These are phyloP conservation scores for Grantiella picta DNA, from an alignment of 2,113 vertebrate species.

Conservation along the genomic window DNA sequence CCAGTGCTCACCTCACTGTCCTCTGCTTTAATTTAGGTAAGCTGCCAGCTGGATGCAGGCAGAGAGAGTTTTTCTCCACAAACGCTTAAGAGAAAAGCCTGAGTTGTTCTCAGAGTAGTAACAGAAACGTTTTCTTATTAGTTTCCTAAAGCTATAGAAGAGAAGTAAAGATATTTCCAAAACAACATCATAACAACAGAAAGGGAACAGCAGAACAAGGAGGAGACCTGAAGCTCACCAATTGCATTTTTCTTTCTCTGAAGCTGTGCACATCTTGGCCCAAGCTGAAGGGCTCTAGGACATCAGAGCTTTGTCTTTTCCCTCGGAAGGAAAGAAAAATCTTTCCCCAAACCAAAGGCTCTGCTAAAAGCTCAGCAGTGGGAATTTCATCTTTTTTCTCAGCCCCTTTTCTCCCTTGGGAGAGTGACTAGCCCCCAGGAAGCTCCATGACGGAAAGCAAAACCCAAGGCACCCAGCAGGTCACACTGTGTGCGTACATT, in stretches of 20 bases:
- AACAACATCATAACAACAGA: neutral
- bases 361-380: neutral
- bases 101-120: neutral
- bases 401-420: neutral
- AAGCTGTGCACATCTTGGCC: neutral
- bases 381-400: neutral
- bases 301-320: neutral
- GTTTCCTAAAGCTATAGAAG: neutral
- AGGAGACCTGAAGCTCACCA: neutral
- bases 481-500: neutral
- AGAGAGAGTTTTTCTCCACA: neutral
- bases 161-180: neutral
- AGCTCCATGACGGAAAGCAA: neutral
- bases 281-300: neutral
- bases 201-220: neutral
- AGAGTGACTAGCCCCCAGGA: neutral
- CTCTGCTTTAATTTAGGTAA: neutral
- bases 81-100: neutral
- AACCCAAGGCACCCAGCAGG: neutral
- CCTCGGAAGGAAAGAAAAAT: neutral
- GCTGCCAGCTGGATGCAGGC: neutral
- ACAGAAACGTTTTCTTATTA: neutral
- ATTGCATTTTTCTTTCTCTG: neutral
- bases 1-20: neutral
- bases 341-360: neutral